Evolutionary conservation across 1,140 invertebrate species (phyloP), one percentile per base, ranked within the genome.

Genomic region (Drosophila quadrilineata): DNA sequence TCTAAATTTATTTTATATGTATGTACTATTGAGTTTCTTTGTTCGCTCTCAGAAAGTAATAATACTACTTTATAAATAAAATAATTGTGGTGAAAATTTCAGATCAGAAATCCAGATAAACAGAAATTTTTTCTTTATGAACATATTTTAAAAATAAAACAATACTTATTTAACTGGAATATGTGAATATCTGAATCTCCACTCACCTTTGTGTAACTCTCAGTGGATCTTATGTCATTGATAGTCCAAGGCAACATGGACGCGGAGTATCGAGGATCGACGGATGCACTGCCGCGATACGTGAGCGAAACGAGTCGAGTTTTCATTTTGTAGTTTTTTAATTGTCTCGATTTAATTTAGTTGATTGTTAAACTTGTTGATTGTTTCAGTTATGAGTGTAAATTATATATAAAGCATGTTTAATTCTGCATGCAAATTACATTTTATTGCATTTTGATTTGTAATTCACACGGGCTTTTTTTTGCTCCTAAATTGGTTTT

Each of bases 201-300:
- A 70, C 65, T 82, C 58, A 89, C 88, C 91, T 92, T 92, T 71
- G 93, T 90, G 45, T 89, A 90, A 41, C 88, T 91, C 36, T 91
- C 92, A 31, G 92, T 91, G 65, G 91, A 91, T 35, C 91, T 89
- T 24, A 94, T 93, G 71, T 94, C 93, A 12, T 92, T 92, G 24
- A 93, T 92, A 28, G 93, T 91, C 94, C 94, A 95, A 2, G 94
- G 94, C 59, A 95, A 80, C 94, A 95, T 95, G n/a, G 94, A 92
- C 35, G 91, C 93, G 28, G 94, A 94, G 67, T 95, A 94, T 33
- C 94, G 90, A 17, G 93, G 91, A 88, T 95, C 94, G 91, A 95
- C 94, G 4, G 93, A 94, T 6, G 94, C 94, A 87, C 91, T 94
- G 16, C 95, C 94, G 21, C 94, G 91, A 88, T 95, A 95, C 48